Evolutionary conservation across 2,113 vertebrate species (phyloP).

Genomic region (Antechinus stuartii): DNA sequence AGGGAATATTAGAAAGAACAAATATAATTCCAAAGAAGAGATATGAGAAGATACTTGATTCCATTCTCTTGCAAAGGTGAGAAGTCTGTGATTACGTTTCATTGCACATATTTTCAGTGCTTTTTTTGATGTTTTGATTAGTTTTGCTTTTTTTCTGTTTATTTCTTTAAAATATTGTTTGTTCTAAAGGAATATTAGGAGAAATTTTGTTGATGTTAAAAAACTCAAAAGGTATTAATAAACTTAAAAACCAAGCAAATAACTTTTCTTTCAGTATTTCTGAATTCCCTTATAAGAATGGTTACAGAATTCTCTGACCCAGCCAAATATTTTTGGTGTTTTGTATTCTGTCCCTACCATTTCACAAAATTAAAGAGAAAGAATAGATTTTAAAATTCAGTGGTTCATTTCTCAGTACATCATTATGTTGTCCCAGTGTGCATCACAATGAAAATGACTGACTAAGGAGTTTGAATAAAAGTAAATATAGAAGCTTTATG

Average conservation of each 20-base stretch:
- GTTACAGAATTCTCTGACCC: conserved; percentile 13
- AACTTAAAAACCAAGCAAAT: background rate
- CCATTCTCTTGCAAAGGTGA: background rate
- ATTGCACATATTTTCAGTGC: background rate
- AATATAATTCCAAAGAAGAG: background rate
- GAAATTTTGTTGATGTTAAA: background rate
- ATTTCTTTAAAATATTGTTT: background rate
- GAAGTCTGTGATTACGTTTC: background rate
- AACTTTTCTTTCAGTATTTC: background rate
- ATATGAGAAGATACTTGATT: background rate
- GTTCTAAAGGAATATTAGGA: background rate
- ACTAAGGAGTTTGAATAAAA: conserved; percentile 74
- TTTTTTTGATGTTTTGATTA: background rate
- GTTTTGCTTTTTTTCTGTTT: background rate
- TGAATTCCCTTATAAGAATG: conserved; percentile 12
- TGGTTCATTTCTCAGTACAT: conserved; percentile 65
- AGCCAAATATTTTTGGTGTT: conserved; percentile 60
- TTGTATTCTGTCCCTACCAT: conserved; percentile 48
- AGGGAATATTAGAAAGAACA: background rate
- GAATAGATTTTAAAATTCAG: conserved; percentile 70
- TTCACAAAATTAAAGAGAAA: conserved; percentile 62
- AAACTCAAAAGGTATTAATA: background rate
- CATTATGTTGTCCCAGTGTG: conserved; percentile 56
- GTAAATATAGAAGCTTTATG: conserved; percentile 74
- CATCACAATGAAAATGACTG: conserved; percentile 77